Evolutionary conservation across 2,888 invertebrate species (phyloP).

Genomic region (Lepas anatifera): DNA sequence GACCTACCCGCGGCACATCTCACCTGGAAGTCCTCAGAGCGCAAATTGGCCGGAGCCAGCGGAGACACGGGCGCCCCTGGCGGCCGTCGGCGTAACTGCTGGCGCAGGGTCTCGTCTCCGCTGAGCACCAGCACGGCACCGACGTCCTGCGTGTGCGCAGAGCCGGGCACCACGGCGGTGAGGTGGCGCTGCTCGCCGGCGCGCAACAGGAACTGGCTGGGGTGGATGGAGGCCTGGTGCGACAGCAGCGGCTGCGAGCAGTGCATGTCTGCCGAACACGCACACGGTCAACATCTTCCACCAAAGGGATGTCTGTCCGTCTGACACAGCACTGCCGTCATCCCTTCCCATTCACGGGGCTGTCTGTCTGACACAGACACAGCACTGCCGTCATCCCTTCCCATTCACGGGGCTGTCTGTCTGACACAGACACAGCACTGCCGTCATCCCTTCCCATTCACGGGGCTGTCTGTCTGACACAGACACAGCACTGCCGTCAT

Average conservation of each 20-base stretch:
- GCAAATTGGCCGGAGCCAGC: neutral
- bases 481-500: too few species aligned
- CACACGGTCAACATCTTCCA: too few species aligned
- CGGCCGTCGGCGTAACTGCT: neutral
- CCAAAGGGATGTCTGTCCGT: too few species aligned
- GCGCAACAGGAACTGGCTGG: neutral
- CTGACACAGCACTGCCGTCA: too few species aligned
- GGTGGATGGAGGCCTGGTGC: neutral
- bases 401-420: too few species aligned
- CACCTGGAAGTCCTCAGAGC: neutral
- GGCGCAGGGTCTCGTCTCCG: conserved; percentile 4
- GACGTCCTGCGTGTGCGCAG: neutral
- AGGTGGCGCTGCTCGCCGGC: neutral
- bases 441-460: too few species aligned
- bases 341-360: too few species aligned
- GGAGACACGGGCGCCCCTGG: neutral
- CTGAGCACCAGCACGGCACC: conserved; percentile 4
- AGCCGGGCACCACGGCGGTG: neutral
- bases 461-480: too few species aligned
- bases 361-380: too few species aligned
- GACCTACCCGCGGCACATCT: too few species aligned
- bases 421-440: too few species aligned
- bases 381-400: too few species aligned
- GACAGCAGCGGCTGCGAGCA: neutral
- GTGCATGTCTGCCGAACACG: neutral